Conservation (phyloP, 2,113 vertebrate genomes). For the Tragelaphus scriptus region DNA sequence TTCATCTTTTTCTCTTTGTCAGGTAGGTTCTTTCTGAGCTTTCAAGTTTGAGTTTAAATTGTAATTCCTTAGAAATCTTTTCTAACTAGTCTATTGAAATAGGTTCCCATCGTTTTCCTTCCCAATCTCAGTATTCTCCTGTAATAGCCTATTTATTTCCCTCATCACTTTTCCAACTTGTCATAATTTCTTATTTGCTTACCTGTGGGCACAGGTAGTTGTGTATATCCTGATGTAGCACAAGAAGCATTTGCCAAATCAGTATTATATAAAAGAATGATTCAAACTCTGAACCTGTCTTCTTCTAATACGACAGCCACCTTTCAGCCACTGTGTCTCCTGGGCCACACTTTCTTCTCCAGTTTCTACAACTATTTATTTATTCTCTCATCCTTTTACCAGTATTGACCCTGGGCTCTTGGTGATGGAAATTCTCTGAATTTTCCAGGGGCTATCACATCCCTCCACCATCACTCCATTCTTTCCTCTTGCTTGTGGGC, state of each 20-base stretch:
- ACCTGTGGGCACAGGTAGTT: neutral
- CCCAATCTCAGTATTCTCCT: neutral
- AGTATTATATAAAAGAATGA: neutral
- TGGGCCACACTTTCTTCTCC: neutral
- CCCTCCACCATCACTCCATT: neutral
- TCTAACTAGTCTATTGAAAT: neutral
- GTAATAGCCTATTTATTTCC: neutral
- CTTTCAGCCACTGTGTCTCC: neutral
- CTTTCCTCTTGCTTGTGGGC: neutral
- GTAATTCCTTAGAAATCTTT: neutral
- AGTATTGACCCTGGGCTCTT: neutral
- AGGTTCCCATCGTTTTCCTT: neutral
- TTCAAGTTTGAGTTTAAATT: constrained; percentile 27
- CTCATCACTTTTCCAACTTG: neutral
- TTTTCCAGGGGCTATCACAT: neutral
- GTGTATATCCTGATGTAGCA: neutral
- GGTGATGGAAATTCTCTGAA: neutral
- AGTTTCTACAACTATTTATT: neutral
- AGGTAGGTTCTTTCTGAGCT: neutral
- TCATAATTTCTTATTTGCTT: neutral
- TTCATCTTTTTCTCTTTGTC: neutral
- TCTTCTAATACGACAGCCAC: neutral
- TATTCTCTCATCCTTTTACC: neutral
- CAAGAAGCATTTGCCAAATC: neutral
- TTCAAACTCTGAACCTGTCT: neutral